These are phyloP conservation scores for Drosophila pseudoobscura DNA, from an alignment of 1,140 invertebrate genomes.

Conservation along the genomic window DNA sequence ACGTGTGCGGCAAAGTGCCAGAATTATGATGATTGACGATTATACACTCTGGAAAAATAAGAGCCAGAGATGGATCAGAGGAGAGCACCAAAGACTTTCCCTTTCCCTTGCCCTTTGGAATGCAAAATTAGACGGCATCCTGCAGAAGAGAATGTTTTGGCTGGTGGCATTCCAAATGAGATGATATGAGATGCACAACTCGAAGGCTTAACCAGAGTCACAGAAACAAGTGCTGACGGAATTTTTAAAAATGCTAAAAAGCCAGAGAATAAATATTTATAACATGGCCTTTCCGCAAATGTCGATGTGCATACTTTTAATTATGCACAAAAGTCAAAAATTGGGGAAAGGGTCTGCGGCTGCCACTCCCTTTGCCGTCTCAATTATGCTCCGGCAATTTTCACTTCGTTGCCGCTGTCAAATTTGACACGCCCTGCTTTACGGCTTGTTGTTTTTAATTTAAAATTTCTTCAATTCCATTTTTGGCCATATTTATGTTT, in stretches of 20 bases:
- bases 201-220: conserved; percentile 62
- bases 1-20: conserved; percentile 56
- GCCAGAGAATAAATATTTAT: conserved; percentile 70
- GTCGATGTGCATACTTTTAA: conserved; percentile 78
- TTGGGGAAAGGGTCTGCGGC: conserved; percentile 33
- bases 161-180: conserved; percentile 55
- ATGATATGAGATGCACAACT: conserved; percentile 44
- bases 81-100: conserved; percentile 3
- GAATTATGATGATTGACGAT: conserved; percentile 81
- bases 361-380: conserved; percentile 38
- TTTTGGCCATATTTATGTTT: conserved; percentile 35
- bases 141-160: conserved; percentile 40
- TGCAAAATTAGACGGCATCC: conserved; percentile 62
- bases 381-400: conserved; percentile 74
- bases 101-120: conserved; percentile 42
- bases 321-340: conserved; percentile 62
- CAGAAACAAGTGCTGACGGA: conserved; percentile 47
- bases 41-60: conserved; percentile 26
- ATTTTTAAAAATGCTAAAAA: conserved; percentile 48
- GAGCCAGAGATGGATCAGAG: not conserved
- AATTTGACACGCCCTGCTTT: conserved; percentile 72
- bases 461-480: conserved; percentile 48
- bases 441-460: conserved; percentile 60
- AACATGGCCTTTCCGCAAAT: conserved; percentile 70
- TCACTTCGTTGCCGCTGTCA: conserved; percentile 79